Evolutionary conservation across 2,797 vertebrate species (phyloP).

Genomic region (Dendrocincla tyrannina): DNA sequence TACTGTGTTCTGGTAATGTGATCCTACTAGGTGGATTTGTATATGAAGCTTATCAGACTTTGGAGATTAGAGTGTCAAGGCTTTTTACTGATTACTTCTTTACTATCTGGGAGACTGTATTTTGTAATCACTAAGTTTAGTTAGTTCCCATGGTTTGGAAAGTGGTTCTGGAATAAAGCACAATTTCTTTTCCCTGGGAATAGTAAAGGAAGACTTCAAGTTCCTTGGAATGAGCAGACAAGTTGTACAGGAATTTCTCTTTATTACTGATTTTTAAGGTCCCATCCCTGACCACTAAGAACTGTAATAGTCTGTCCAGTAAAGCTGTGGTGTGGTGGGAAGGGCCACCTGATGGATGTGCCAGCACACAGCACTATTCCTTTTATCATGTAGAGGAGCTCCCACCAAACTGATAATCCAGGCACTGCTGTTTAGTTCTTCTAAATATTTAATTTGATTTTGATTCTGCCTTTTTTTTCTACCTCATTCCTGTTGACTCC

Average conservation of each 20-base stretch:
- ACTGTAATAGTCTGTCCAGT: background rate
- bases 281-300: background rate
- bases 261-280: background rate
- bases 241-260: background rate
- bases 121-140: background rate
- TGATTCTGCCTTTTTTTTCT: conserved; percentile 7
- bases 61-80: background rate
- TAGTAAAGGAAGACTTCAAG: background rate
- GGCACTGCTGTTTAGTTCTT: background rate
- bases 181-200: background rate
- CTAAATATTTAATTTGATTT: conserved; percentile 5
- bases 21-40: background rate
- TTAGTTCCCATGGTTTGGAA: background rate
- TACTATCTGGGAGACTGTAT: background rate
- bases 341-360: background rate
- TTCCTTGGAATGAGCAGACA: background rate
- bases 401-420: background rate
- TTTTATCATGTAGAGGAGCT: background rate
- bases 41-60: background rate
- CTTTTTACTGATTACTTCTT: background rate
- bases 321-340: background rate
- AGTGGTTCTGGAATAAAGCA: background rate
- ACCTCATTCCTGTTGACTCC: background rate
- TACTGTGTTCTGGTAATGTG: background rate
- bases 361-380: too few relatives aligned